Conservation (phyloP, 2,888 invertebrate genomes). For the Drosophila austrosaltans region DNA sequence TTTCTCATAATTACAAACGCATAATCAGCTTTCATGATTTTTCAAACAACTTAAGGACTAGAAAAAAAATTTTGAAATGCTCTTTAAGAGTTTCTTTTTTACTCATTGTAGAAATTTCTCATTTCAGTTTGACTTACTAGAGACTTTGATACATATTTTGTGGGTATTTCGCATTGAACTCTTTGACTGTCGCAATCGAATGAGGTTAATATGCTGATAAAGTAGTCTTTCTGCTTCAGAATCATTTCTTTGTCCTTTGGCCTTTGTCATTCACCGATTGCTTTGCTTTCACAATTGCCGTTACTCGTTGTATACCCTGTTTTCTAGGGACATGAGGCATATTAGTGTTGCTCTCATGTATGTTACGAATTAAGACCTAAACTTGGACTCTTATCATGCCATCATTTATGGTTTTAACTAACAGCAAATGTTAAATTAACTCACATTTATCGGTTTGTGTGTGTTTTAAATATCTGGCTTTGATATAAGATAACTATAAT, state of each 20-base stretch:
- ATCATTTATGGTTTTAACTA: too few relatives aligned
- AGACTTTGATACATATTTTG: background rate
- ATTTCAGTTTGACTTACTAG: background rate
- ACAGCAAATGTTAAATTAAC: too few relatives aligned
- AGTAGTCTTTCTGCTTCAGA: background rate
- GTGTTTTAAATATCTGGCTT: too few relatives aligned
- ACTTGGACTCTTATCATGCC: too few relatives aligned
- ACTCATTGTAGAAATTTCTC: background rate
- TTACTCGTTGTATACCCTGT: slow-evolving; percentile 22
- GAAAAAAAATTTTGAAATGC: background rate
- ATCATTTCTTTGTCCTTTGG: slow-evolving; percentile 37
- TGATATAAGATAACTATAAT: too few relatives aligned
- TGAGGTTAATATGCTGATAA: background rate
- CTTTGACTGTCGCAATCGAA: background rate
- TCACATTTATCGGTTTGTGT: too few relatives aligned
- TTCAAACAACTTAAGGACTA: background rate
- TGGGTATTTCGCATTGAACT: background rate
- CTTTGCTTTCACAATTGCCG: slow-evolving; percentile 28
- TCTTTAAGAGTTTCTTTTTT: background rate
- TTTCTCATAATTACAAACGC: too few relatives aligned
- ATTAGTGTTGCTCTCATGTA: background rate
- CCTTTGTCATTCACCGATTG: slow-evolving; percentile 45
- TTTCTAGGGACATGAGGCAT: background rate
- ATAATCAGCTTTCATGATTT: too few relatives aligned
- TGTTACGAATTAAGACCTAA: too few relatives aligned